A percentile compares a stretch with the other conserved stretches of the same genome.
These are phyloP conservation scores for Sarcophaga carnaria DNA, from an alignment of 2,888 invertebrate genomes.

Conservation along the genomic window DNA sequence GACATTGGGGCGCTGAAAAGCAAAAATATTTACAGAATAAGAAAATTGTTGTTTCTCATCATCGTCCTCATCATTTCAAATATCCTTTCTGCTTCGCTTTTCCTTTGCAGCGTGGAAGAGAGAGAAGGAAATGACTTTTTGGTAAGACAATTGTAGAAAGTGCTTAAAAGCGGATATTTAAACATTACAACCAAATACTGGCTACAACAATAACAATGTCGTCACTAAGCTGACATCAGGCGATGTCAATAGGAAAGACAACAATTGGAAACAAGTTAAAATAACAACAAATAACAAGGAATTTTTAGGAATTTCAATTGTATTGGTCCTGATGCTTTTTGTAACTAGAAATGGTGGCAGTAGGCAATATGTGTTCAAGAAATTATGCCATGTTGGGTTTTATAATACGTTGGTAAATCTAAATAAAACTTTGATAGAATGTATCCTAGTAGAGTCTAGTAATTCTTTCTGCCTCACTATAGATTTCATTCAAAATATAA, in stretches of 20 bases:
- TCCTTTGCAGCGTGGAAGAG: neutral
- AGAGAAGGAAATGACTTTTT: neutral
- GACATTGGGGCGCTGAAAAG: neutral
- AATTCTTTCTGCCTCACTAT: too few relatives aligned
- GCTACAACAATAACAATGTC: conserved; percentile 5
- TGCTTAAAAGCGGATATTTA: conserved; percentile 50
- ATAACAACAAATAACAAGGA: neutral
- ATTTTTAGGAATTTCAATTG: neutral
- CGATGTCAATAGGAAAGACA: conserved; percentile 2
- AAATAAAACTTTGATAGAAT: too few relatives aligned
- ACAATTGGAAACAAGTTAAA: conserved; percentile 3
- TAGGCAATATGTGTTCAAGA: too few relatives aligned
- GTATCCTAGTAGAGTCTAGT: too few relatives aligned
- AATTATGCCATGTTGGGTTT: too few relatives aligned
- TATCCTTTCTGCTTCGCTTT: neutral
- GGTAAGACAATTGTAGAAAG: conserved; percentile 41
- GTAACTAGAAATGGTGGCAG: too few relatives aligned
- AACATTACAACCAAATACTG: conserved; percentile 26
- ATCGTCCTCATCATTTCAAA: neutral
- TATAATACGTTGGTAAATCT: too few relatives aligned
- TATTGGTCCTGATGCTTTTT: too few relatives aligned
- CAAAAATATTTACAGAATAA: conserved; percentile 11
- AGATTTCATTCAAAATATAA: too few relatives aligned
- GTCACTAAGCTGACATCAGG: conserved; percentile 3
- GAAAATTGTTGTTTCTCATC: conserved; percentile 19